These are phyloP conservation scores for Chunga burmeisteri DNA, from an alignment of 2,113 vertebrate species.

Conservation along the genomic window DNA sequence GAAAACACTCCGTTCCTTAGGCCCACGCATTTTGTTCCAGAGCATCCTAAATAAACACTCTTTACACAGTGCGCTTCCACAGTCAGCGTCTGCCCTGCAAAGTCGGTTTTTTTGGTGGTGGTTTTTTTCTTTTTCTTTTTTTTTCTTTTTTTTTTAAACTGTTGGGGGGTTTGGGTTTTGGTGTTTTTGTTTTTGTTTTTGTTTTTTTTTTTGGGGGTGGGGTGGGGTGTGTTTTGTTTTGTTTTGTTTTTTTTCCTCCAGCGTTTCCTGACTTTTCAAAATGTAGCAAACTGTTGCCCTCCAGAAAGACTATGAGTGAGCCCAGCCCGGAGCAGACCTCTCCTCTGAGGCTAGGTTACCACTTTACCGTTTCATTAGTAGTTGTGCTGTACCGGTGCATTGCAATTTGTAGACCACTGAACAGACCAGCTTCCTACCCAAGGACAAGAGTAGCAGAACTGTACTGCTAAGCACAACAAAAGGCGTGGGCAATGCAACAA, in stretches of 20 bases:
- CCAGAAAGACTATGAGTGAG: neutral
- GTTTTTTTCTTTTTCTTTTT: neutral
- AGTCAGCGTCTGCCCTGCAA: neutral
- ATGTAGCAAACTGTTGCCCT: neutral
- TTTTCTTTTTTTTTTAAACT: neutral
- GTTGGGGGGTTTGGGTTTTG: too few species aligned
- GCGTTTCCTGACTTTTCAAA: neutral
- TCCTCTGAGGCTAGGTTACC: neutral
- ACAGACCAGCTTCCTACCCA: neutral
- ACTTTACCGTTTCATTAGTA: neutral
- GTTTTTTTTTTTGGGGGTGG: too few species aligned
- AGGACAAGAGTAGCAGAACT: neutral
- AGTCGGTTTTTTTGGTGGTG: neutral
- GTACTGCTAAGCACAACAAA: neutral
- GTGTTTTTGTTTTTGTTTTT: neutral
- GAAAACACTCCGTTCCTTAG: neutral
- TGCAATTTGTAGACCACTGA: neutral
- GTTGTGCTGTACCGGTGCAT: accelerated
- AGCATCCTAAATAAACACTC: accelerated
- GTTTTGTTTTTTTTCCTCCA: too few species aligned
- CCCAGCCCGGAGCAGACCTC: neutral
- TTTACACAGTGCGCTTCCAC: neutral
- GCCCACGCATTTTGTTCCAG: accelerated
- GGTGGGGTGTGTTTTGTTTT: neutral
- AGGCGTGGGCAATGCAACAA: neutral